A percentile compares a stretch with the other conserved stretches of the same genome.
These are phyloP conservation scores for Nymphalis urticae DNA, from an alignment of 2,888 invertebrate species.

Conservation along the genomic window DNA sequence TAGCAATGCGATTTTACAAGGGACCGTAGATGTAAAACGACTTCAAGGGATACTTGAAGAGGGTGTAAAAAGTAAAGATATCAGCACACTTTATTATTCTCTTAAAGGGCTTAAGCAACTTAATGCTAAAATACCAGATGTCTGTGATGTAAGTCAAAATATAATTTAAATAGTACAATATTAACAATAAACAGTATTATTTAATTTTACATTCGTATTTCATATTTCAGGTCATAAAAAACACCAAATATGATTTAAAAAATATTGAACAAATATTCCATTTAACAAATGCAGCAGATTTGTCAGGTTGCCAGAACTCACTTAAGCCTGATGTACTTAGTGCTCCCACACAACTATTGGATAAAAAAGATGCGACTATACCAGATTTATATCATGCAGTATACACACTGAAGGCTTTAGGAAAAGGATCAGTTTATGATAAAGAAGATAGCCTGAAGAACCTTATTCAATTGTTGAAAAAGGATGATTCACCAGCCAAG, in stretches of 20 bases:
- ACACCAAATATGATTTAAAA: conserved; percentile 61
- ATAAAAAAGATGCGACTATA: conserved; percentile 84
- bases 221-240: conserved; percentile 58
- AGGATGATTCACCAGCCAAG: conserved; percentile 90
- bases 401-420: conserved; percentile 85
- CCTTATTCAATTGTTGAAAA: conserved; percentile 89
- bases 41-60: conserved; percentile 69
- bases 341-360: conserved; percentile 81
- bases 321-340: conserved; percentile 74
- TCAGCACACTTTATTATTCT: conserved; percentile 86
- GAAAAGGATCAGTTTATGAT: conserved; percentile 83
- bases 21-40: conserved; percentile 66
- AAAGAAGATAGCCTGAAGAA: conserved; percentile 86
- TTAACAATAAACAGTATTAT: background rate
- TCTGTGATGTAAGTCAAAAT: conserved; percentile 81
- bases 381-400: conserved; percentile 89
- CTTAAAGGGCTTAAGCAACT: conserved; percentile 86
- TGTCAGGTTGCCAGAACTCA: conserved; percentile 79
- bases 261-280: conserved; percentile 84
- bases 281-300: conserved; percentile 83
- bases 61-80: conserved; percentile 81
- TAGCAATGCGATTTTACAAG: conserved; percentile 61
- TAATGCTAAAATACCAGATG: conserved; percentile 81
- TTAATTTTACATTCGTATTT: background rate
- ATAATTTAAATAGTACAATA: background rate